Evolutionary conservation across 2,797 vertebrate species (phyloP), one percentile per base, ranked within the genome.

Genomic region (Sebastiscus albofasciatus): DNA sequence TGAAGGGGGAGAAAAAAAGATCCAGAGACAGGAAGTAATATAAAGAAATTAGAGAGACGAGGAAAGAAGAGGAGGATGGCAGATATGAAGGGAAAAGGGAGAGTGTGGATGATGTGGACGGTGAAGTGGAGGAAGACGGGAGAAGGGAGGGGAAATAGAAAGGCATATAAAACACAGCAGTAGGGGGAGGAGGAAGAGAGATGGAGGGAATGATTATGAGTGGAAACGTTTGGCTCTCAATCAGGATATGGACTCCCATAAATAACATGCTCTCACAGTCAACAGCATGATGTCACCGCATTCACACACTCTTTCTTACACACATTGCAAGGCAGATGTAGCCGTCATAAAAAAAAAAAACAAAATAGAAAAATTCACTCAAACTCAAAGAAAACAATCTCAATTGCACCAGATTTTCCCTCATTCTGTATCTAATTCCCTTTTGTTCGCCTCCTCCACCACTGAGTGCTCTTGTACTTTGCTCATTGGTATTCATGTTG

Each of bases 211-310:
- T 82, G 78, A 90, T 87, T 91, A 85, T 82, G 85, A 91, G 86
- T 85, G 83, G 82, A 84, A 87, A 89, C 56, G 64, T 84, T 84
- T 59, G 75, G 81, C 84, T 89, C 89, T 90, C 88, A 93, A 92
- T 94, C 88, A 91, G 88, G 88, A 92, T 90, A 93, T 93, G 91
- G 88, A 84, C 86, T 80, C 73, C 75, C 84, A 92, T 92, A 93
- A 93, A 94, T 92, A 90, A 86, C 83, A 68, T 71, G 71, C 79
- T 67, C 79, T 87, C 87, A 59, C 67, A 83, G 81, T 86, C 64
- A 89, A 81, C 75, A 75, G 78, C 68, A 90, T 90, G 84, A 90
- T 82, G 85, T 93, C 88, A 87, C 79, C 81, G 72, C 78, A 79
- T 75, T 69, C 62, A 65, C 72, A 34, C 49, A 18, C 71, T 31